A percentile compares a stretch with the other conserved stretches of the same genome.
Conservation (phyloP, 35 echinoderm and acorn worm genomes). For the Antedon bifida region DNA sequence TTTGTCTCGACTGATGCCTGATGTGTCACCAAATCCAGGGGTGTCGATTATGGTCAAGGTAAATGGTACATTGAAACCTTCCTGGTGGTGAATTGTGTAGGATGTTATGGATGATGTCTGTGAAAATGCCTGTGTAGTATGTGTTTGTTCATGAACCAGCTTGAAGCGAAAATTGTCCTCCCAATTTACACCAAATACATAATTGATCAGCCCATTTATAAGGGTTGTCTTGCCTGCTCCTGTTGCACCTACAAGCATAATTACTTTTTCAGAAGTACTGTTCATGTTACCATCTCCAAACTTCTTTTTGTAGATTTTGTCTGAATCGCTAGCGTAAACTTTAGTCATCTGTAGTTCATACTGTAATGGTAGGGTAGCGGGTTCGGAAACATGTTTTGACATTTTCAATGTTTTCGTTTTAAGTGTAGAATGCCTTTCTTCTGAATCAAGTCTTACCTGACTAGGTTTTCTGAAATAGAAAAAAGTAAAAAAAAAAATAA, state of each 20-base stretch:
- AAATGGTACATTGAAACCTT: constrained; percentile 12
- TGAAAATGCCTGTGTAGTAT: constrained; percentile 23
- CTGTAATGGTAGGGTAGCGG: too few relatives aligned
- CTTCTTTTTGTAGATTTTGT: too few relatives aligned
- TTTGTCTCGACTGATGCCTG: constrained; percentile 33
- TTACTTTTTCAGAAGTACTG: constrained; percentile 27
- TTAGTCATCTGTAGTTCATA: too few relatives aligned
- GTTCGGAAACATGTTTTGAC: too few relatives aligned
- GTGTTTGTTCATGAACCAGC: constrained; percentile 19
- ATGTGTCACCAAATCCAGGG: constrained; percentile 37
- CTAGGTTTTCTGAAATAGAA: too few relatives aligned
- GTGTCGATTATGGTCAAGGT: constrained; percentile 45
- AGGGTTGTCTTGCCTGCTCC: constrained; percentile 49
- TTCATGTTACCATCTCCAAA: too few relatives aligned
- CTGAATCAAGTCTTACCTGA: too few relatives aligned
- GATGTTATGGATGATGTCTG: constrained; percentile 46
- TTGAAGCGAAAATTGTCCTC: constrained; percentile 41
- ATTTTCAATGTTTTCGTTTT: too few relatives aligned
- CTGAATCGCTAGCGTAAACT: too few relatives aligned
- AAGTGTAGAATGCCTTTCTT: too few relatives aligned
- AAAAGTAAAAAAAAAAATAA: too few relatives aligned
- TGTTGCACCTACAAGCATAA: constrained; percentile 58
- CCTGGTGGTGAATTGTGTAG: constrained; percentile 25
- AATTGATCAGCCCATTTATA: constrained; percentile 38
- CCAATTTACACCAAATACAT: constrained; percentile 43